phyloP scores from a whole-genome alignment of 1,140 invertebrate species.

The Tetramorium simillimum region DNA sequence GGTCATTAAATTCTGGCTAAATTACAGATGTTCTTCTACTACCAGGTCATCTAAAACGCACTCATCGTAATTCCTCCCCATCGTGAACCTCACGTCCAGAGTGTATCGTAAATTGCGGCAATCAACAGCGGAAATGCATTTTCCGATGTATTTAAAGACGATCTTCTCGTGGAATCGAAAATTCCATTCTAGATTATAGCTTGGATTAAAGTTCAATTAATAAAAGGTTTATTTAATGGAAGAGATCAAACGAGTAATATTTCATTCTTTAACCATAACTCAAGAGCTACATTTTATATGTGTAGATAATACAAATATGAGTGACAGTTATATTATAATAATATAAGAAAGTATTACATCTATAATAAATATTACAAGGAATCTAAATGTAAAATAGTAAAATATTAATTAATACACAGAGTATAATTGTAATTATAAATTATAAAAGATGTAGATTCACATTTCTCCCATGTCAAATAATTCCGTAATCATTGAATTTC shows the following conservation, averaged over 20 bases:
- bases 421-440: slow-evolving; percentile 8
- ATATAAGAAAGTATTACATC: neutral
- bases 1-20: slow-evolving; percentile 41
- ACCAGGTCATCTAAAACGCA: slow-evolving; percentile 21
- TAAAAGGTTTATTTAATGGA: neutral
- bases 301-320: neutral
- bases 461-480: neutral
- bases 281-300: neutral
- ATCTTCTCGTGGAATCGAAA: slow-evolving; percentile 11
- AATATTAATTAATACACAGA: neutral
- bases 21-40: slow-evolving; percentile 15
- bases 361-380: neutral
- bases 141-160: neutral
- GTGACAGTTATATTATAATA: neutral
- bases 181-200: neutral
- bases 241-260: neutral
- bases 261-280: neutral
- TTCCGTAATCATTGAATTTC: neutral
- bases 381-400: neutral
- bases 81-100: neutral
- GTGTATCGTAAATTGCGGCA: slow-evolving; percentile 22
- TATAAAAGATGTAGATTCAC: neutral
- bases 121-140: slow-evolving; percentile 23
- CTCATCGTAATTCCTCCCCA: slow-evolving; percentile 18
- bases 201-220: neutral